These are phyloP conservation scores for Bombus breviceps DNA, from an alignment of 1,140 invertebrate genomes.

Conservation along the genomic window DNA sequence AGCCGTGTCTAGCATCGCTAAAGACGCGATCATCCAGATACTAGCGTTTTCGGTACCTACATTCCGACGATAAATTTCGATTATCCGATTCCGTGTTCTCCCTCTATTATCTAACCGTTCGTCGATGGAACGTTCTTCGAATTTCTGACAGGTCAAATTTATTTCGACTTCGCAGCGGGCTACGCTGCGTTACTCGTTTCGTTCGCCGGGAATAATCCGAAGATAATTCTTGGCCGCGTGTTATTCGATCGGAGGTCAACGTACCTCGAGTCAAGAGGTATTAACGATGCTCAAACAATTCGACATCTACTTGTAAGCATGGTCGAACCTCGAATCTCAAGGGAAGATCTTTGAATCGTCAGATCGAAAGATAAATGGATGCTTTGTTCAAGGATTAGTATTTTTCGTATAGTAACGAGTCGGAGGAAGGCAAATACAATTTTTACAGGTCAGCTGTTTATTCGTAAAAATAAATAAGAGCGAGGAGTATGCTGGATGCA, in stretches of 20 bases:
- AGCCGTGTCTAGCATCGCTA: background rate
- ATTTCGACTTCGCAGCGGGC: background rate
- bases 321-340: no score
- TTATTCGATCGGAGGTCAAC: slow-evolving; percentile 41
- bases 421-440: no score
- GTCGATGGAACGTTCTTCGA: background rate
- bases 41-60: background rate
- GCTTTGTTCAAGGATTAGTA: no score
- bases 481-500: no score
- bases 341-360: no score
- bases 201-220: slow-evolving; percentile 5
- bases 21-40: background rate
- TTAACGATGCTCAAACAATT: no score
- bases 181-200: background rate
- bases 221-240: slow-evolving; percentile 24
- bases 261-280: background rate
- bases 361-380: no score
- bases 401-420: no score
- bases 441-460: no score
- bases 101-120: background rate
- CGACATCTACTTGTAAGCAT: no score
- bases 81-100: background rate
- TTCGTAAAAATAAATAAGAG: no score
- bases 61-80: slow-evolving; percentile 13
- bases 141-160: background rate